phyloP scores from a whole-genome alignment of 2,797 vertebrate genomes.

The Gymnoscopelus microlampas region DNA sequence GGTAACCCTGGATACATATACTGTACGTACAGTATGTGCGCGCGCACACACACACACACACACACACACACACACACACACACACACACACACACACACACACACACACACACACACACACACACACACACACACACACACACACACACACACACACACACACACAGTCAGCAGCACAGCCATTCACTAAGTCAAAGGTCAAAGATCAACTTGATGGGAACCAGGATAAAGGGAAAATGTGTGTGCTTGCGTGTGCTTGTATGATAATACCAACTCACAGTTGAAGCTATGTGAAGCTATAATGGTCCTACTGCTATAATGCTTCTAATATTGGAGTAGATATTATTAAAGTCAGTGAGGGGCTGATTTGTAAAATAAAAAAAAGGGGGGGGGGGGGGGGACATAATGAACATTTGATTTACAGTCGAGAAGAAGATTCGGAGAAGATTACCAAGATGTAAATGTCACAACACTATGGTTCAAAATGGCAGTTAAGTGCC shows the following conservation, averaged over 20 bases:
- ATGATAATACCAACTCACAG: background rate
- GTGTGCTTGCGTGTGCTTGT: background rate
- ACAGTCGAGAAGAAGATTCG: too few relatives aligned
- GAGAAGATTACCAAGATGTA: too few relatives aligned
- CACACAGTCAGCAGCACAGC: constrained; percentile 10
- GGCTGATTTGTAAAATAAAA: too few relatives aligned
- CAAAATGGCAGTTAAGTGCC: too few relatives aligned
- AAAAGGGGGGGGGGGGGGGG: too few relatives aligned
- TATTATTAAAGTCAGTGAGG: background rate
- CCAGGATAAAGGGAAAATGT: constrained; percentile 5
- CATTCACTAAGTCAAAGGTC: background rate
- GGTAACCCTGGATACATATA: constrained; percentile 41
- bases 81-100: constrained; percentile 16
- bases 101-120: background rate
- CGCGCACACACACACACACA: constrained; percentile 1
- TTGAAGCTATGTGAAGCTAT: too few relatives aligned
- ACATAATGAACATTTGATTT: too few relatives aligned
- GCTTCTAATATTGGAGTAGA: background rate
- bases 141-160: constrained; percentile 20
- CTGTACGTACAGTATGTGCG: background rate
- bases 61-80: constrained; percentile 24
- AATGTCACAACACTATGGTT: too few relatives aligned
- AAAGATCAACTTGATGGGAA: constrained; percentile 40
- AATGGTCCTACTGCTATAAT: background rate
- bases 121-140: constrained; percentile 1